Conservation (phyloP, 2,113 vertebrate genomes). For the Sapajus apella region DNA sequence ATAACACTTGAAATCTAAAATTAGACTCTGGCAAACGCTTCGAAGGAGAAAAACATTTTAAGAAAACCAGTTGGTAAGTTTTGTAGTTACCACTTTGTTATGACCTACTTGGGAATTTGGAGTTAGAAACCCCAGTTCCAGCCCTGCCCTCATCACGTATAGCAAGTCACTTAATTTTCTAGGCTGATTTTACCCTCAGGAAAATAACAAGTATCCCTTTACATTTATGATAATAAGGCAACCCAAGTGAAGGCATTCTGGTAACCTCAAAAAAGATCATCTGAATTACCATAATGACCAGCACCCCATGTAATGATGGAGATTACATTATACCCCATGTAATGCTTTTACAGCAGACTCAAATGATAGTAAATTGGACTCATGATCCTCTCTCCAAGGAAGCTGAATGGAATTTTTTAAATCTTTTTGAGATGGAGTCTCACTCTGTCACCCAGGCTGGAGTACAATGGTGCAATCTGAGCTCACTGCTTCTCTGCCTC, state of each 20-base stretch:
- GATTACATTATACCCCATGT: neutral
- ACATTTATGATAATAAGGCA: neutral
- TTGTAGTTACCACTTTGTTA: neutral
- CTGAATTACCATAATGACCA: neutral
- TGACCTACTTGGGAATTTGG: neutral
- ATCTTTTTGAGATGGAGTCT: too few species aligned
- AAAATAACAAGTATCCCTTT: neutral
- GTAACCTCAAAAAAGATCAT: neutral
- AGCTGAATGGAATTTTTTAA: neutral
- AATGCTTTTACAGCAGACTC: neutral
- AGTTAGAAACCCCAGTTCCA: neutral
- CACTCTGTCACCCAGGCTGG: too few species aligned
- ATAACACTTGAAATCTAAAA: slow-evolving; percentile 12
- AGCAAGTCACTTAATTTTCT: neutral
- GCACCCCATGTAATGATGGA: neutral
- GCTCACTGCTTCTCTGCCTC: too few species aligned
- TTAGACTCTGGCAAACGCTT: slow-evolving; percentile 1
- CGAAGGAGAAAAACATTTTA: slow-evolving; percentile 19
- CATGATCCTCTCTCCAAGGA: neutral
- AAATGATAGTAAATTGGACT: too few species aligned
- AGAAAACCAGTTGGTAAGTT: neutral
- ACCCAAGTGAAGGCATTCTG: neutral
- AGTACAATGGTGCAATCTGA: too few species aligned
- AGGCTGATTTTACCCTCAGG: slow-evolving; percentile 6
- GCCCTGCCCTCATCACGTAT: neutral